These are phyloP conservation scores for Pteruthius melanotis DNA, from an alignment of 2,113 vertebrate species.

Conservation along the genomic window DNA sequence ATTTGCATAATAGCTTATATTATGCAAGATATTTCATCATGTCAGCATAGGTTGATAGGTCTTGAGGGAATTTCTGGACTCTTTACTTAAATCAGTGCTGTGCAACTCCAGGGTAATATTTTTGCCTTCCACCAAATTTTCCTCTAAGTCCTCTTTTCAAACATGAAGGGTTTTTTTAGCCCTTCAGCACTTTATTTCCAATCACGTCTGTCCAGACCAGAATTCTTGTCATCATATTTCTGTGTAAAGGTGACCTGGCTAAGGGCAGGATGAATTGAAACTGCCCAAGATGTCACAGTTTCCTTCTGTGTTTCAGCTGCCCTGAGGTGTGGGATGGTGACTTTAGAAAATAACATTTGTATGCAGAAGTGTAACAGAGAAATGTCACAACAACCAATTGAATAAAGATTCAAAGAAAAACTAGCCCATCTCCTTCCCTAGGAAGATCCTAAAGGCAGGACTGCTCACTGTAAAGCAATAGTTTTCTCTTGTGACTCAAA, in stretches of 20 bases:
- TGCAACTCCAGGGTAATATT: background rate
- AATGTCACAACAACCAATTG: background rate
- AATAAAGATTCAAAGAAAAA: background rate
- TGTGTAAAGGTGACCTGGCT: background rate
- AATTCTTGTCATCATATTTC: background rate
- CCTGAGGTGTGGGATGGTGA: background rate
- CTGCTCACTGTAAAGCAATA: background rate
- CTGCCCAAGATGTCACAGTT: background rate
- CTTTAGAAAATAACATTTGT: background rate
- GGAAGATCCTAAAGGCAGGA: background rate
- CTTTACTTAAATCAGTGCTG: background rate
- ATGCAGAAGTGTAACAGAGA: background rate
- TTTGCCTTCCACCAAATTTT: background rate
- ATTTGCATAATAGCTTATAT: background rate
- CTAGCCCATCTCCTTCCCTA: background rate
- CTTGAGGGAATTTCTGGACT: background rate
- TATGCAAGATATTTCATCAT: background rate
- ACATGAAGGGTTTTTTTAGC: background rate
- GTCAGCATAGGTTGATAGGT: background rate
- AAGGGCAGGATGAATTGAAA: background rate
- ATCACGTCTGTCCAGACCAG: background rate
- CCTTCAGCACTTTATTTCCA: background rate
- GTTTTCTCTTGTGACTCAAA: background rate
- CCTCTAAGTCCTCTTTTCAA: background rate
- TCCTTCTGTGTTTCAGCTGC: background rate